Evolutionary conservation across 1,140 invertebrate genomes (phyloP).

Genomic region (Neotoxoptera formosana): DNA sequence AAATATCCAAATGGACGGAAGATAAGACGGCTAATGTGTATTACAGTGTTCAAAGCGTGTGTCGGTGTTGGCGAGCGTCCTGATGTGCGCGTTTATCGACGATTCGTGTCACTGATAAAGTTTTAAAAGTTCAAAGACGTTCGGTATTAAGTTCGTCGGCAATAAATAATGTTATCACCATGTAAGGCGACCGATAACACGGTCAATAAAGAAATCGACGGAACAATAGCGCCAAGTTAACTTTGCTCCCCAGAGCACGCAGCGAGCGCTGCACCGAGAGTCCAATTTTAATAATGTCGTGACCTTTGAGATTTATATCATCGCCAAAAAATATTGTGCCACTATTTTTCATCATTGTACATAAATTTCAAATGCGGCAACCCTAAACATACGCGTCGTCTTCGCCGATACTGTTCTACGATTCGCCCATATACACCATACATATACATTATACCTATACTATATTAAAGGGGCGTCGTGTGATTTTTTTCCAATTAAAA

Average conservation of each 20-base stretch:
- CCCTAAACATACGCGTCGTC: not conserved
- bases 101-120: not conserved
- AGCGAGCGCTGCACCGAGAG: not conserved
- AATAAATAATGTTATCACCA: constrained; percentile 39
- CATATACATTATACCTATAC: too few species aligned
- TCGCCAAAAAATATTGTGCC: not conserved
- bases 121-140: not conserved
- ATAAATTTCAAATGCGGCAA: constrained; percentile 3
- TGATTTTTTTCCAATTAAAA: not conserved
- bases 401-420: not conserved
- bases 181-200: constrained; percentile 8
- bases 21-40: not conserved
- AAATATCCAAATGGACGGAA: not conserved
- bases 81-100: not conserved
- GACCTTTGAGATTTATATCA: constrained; percentile 46
- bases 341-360: constrained; percentile 11
- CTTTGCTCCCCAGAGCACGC: not conserved
- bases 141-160: not conserved
- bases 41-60: not conserved
- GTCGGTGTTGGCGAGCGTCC: not conserved
- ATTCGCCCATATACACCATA: not conserved
- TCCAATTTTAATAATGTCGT: constrained; percentile 49
- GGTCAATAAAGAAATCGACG: not conserved
- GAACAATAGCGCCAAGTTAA: not conserved
- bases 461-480: not conserved